These are phyloP conservation scores for Azorinus chamasolen DNA, from an alignment of 2,888 invertebrate species.

Conservation along the genomic window DNA sequence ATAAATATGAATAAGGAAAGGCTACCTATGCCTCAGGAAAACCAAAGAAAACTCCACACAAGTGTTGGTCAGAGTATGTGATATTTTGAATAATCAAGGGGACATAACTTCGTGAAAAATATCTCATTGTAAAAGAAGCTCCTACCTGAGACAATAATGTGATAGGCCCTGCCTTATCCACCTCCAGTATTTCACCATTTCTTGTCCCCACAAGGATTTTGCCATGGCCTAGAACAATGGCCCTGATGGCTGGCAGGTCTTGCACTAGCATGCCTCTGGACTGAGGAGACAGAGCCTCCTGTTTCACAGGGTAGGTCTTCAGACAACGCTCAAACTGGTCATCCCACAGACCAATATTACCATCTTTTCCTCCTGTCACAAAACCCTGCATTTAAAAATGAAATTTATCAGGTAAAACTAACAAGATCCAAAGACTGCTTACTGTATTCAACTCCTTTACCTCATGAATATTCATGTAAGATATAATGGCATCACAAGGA, in stretches of 20 bases:
- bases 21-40: no score
- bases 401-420: no score
- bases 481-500: no score
- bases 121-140: no score
- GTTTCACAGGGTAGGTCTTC: conserved; percentile 85
- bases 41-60: no score
- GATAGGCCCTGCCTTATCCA: conserved; percentile 85
- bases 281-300: conserved; percentile 78
- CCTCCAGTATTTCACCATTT: conserved; percentile 86
- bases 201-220: conserved; percentile 86
- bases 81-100: no score
- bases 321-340: conserved; percentile 85
- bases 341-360: conserved; percentile 86
- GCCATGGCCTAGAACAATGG: conserved; percentile 85
- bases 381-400: conserved; percentile 81
- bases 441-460: no score
- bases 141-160: conserved; percentile 84
- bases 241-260: conserved; percentile 84
- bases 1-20: no score
- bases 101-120: no score
- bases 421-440: no score
- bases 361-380: conserved; percentile 87
- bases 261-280: conserved; percentile 79
- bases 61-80: no score
- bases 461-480: no score